Evolutionary conservation across 1,140 invertebrate species (phyloP).

Genomic region (Palaemon carinicauda): DNA sequence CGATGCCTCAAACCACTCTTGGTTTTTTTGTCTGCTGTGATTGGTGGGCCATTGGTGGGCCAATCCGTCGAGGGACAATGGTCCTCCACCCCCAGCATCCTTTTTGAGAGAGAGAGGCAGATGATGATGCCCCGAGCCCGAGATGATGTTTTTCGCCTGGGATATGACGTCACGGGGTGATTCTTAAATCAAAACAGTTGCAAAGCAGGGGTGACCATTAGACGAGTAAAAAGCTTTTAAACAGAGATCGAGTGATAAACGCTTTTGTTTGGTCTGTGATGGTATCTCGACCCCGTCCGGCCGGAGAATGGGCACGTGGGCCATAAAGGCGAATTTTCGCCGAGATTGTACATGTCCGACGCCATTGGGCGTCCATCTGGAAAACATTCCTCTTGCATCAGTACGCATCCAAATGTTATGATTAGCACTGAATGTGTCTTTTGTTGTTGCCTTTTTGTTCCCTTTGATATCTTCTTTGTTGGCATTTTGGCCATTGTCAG

Average conservation of each 20-base stretch:
- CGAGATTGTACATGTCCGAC: background rate
- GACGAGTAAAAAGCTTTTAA: constrained; percentile 27
- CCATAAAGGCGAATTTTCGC: background rate
- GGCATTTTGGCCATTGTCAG: constrained; percentile 18
- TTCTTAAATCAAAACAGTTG: constrained; percentile 41
- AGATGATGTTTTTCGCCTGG: background rate
- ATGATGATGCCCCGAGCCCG: background rate
- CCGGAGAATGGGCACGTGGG: background rate
- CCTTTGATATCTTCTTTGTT: constrained; percentile 37
- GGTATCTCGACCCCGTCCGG: constrained; percentile 2
- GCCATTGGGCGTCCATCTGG: background rate
- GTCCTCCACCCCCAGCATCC: too few relatives aligned
- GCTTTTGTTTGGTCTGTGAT: constrained; percentile 41
- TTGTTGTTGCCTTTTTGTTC: constrained; percentile 13
- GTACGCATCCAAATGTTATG: constrained; percentile 35
- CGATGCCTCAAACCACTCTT: too few relatives aligned
- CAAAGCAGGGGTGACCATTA: constrained; percentile 37
- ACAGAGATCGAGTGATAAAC: constrained; percentile 45
- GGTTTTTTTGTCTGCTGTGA: too few relatives aligned
- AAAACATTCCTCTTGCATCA: background rate
- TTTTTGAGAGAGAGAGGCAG: too few relatives aligned
- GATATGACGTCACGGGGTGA: constrained; percentile 5
- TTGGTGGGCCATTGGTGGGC: too few relatives aligned
- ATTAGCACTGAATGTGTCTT: constrained; percentile 40
- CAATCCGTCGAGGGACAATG: too few relatives aligned